Conservation (phyloP, 2,113 vertebrate species). For the Rhombomys opimus region DNA sequence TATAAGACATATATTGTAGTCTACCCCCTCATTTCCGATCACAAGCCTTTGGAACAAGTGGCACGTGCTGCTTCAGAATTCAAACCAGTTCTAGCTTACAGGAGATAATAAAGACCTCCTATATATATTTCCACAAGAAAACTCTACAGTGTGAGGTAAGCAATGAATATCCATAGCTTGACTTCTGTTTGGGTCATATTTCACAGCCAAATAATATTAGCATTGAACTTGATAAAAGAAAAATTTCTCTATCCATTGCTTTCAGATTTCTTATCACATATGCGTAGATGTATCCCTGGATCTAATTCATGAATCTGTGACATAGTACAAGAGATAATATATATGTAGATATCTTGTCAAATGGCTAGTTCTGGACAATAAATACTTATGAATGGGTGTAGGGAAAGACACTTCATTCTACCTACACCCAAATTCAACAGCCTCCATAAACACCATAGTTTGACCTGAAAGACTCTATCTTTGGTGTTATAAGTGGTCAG, state of each 20-base stretch:
- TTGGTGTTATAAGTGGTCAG: background rate
- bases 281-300: background rate
- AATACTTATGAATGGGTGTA: background rate
- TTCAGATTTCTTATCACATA: background rate
- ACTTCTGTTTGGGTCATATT: conserved; percentile 25
- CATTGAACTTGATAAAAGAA: background rate
- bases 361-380: background rate
- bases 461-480: background rate
- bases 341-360: background rate
- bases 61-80: background rate
- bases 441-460: background rate
- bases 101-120: background rate
- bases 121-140: background rate
- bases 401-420: background rate
- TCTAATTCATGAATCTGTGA: background rate
- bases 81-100: background rate
- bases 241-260: background rate
- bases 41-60: background rate
- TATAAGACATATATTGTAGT: background rate
- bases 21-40: background rate
- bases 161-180: conserved; percentile 16
- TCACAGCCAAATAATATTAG: conserved; percentile 37
- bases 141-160: background rate
- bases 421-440: background rate
- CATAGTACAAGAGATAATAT: background rate